Base-by-base conservation (phyloP, 2,113 vertebrate genomes). In the Lampris incognitus region DNA sequence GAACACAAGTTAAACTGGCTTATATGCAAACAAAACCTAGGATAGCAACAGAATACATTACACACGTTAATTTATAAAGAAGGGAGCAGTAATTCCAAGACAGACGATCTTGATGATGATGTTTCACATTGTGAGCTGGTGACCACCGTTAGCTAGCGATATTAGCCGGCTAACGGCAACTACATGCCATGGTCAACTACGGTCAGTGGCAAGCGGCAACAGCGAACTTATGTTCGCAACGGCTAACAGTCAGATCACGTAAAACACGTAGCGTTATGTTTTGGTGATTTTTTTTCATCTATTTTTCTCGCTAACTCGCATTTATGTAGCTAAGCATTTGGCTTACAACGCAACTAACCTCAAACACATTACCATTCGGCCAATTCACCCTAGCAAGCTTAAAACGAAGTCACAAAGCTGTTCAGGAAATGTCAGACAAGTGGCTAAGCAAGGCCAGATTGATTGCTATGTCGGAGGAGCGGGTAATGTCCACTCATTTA, bases 401-500 rank as follows among this genome's bases (percentile, higher is more conserved):
- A n/a, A 55, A 55, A 13, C 3, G 4, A 44, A 1, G 8, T 54
- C 8, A 48, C 38, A 52, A 1, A 24, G 5, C 48, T 3, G 1
- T 13, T 1, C 4, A 39, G 38, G 63, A 3, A 3, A 4, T 13
- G 3, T 0, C 2, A n/a, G 44, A 11, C 3, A 3, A 13, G 1
- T 41, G 59, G 8, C 0, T 36, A 5, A 2, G 1, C 5, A 0
- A 38, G 9, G 36, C 6, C 39, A 58, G 37, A 24, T 9, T 1
- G 2, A 40, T 46, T 52, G 37, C 5, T 13, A 51, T 5, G 65
- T 6, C 5, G 40, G 39, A 4, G 66, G 57, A 55, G 49, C 60
- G 10, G 37, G 51, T 73, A 72, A 81, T 69, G 77, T 87, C 39
- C 60, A 11, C 59, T 73, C 11, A 9, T 63, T 9, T 58, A 49